Evolutionary conservation across 2,888 invertebrate genomes (phyloP).

Genomic region (Cosmia trapezina): DNA sequence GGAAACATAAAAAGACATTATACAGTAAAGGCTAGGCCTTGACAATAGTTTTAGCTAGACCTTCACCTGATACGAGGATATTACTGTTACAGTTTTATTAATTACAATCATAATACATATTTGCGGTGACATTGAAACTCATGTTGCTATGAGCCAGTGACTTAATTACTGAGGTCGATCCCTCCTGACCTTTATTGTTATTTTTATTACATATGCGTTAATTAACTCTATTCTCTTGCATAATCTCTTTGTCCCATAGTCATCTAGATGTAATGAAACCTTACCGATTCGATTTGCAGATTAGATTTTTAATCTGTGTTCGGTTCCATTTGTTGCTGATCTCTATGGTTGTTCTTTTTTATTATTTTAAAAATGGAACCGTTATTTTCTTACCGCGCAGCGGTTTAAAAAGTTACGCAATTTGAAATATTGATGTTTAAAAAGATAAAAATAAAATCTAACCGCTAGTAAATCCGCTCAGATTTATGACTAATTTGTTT

Average conservation of each 20-base stretch:
- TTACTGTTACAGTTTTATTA: constrained; percentile 58
- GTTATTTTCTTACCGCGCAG: constrained; percentile 20
- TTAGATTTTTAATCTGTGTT: constrained; percentile 42
- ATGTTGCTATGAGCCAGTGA: constrained; percentile 47
- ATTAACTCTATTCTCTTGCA: constrained; percentile 37
- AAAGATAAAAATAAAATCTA: constrained; percentile 37
- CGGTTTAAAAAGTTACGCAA: constrained; percentile 37
- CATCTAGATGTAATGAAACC: constrained; percentile 26
- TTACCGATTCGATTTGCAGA: constrained; percentile 26
- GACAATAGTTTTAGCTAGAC: constrained; percentile 51
- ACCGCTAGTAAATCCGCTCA: constrained; percentile 34
- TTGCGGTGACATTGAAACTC: constrained; percentile 49
- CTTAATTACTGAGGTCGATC: constrained; percentile 54
- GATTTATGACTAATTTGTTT: constrained; percentile 53
- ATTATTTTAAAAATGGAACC: constrained; percentile 28
- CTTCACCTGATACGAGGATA: constrained; percentile 54
- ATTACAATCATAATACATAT: constrained; percentile 42
- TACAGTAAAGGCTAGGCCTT: constrained; percentile 43
- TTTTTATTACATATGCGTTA: constrained; percentile 55
- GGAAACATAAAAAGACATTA: too few relatives aligned
- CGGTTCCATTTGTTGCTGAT: constrained; percentile 5
- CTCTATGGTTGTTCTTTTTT: constrained; percentile 28
- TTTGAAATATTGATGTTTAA: constrained; percentile 37
- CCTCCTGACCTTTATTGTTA: constrained; percentile 59
- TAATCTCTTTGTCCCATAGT: constrained; percentile 33